Evolutionary conservation across 2,888 invertebrate species (phyloP).

Genomic region (Conchocele bisecta): DNA sequence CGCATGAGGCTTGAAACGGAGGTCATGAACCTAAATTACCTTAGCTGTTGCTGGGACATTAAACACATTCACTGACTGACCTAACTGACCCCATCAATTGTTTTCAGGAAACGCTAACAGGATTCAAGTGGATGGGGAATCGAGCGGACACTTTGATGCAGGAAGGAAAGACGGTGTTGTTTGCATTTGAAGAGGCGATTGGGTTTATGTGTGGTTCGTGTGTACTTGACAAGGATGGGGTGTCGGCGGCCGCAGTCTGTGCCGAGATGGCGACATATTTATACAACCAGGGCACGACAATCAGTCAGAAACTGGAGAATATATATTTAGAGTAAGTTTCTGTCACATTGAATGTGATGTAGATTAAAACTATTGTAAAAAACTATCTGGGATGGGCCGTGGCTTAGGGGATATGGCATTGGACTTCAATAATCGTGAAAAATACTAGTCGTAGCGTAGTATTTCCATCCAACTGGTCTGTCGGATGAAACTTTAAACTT

Average conservation of each 20-base stretch:
- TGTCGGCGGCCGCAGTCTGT: conserved; percentile 92
- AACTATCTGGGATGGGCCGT: too few species aligned
- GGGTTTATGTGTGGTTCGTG: conserved; percentile 95
- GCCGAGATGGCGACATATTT: conserved; percentile 91
- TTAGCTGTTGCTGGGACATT: too few species aligned
- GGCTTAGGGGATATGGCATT: too few species aligned
- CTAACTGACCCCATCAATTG: too few species aligned
- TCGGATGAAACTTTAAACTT: too few species aligned
- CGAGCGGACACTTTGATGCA: conserved; percentile 88
- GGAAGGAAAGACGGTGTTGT: conserved; percentile 90
- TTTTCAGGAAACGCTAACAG: conserved; percentile 93
- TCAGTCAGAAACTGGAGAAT: conserved; percentile 86
- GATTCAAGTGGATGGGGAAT: conserved; percentile 99
- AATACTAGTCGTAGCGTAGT: too few species aligned
- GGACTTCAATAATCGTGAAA: too few species aligned
- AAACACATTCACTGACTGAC: too few species aligned
- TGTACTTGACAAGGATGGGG: conserved; percentile 98
- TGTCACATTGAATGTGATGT: neutral
- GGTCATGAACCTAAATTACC: too few species aligned
- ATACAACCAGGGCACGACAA: conserved; percentile 82
- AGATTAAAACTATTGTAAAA: too few species aligned
- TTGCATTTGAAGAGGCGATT: conserved; percentile 99
- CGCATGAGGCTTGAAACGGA: too few species aligned
- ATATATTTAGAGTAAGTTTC: conserved; percentile 88
- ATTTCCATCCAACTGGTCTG: too few species aligned